Conservation (phyloP, 2,113 vertebrate species). For the Phyllostomus discolor region DNA sequence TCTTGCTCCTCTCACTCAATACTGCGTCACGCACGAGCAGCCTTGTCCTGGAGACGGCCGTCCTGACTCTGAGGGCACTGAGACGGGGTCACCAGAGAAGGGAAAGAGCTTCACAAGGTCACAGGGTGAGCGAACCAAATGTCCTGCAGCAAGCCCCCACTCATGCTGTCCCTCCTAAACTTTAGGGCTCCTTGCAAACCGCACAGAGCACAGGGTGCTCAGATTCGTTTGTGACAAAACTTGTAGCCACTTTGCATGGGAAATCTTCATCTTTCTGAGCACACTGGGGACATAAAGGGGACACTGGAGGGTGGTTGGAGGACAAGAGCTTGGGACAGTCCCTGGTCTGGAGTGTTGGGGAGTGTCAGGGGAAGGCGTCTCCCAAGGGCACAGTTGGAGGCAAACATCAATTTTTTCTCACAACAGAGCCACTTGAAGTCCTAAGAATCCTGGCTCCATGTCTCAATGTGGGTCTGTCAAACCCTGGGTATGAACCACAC, state of each 20-base stretch:
- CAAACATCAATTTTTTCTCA: background rate
- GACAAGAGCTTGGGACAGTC: too few relatives aligned
- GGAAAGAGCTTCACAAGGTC: background rate
- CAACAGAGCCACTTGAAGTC: background rate
- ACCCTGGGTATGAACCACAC: rapidly evolving
- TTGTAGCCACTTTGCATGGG: background rate
- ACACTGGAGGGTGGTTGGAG: background rate
- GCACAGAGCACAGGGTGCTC: background rate
- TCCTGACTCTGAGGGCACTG: background rate
- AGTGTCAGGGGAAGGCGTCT: background rate
- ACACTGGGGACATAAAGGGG: rapidly evolving
- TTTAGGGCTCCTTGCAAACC: background rate
- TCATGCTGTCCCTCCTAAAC: rapidly evolving
- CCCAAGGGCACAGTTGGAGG: background rate
- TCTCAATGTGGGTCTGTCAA: rapidly evolving
- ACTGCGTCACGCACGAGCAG: rapidly evolving
- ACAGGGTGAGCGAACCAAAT: background rate
- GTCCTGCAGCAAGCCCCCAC: background rate
- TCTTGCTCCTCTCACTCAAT: rapidly evolving
- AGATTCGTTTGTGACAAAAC: background rate
- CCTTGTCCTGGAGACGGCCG: background rate
- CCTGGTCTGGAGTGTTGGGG: background rate
- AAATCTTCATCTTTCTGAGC: background rate
- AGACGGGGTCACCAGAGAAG: background rate
- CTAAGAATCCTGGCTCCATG: background rate